Conservation (phyloP, 2,113 vertebrate species). For the Bothrops jararaca region DNA sequence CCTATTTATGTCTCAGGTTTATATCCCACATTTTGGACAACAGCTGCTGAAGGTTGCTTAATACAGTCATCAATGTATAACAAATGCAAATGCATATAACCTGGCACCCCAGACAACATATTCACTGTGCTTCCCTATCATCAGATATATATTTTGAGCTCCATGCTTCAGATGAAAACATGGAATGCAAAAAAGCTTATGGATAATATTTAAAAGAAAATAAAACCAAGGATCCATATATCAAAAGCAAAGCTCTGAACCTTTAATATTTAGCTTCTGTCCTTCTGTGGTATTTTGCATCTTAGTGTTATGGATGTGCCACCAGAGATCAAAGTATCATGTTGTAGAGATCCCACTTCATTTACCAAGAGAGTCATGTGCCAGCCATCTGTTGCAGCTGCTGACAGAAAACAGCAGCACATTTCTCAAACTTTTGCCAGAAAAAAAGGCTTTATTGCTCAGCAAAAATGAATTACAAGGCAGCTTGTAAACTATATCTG, state of each 20-base stretch:
- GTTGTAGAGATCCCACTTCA: conserved; percentile 73
- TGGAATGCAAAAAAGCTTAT: conserved; percentile 68
- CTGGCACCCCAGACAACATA: conserved; percentile 21
- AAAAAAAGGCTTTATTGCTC: conserved; percentile 72
- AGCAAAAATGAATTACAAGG: conserved; percentile 77
- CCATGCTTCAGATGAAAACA: conserved; percentile 54
- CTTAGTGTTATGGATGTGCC: conserved; percentile 78
- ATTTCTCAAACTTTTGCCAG: conserved; percentile 77
- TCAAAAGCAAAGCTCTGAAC: conserved; percentile 64
- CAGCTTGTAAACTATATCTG: conserved; percentile 78
- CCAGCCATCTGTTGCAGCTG: conserved; percentile 86
- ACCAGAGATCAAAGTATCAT: conserved; percentile 80
- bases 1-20: conserved; percentile 16
- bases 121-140: conserved; percentile 54
- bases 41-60: neutral
- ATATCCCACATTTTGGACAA: conserved; percentile 16
- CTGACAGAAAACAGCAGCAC: conserved; percentile 84
- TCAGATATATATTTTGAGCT: conserved; percentile 63
- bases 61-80: neutral
- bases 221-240: conserved; percentile 54
- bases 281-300: conserved; percentile 80
- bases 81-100: conserved; percentile 17
- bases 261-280: conserved; percentile 75
- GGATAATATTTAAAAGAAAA: conserved; percentile 53
- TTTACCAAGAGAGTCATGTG: conserved; percentile 81